Percentiles rank a stretch among this genome's conserved stretches.
Evolutionary conservation across 2,888 invertebrate species (phyloP).

Genomic region (Ornithoptera priamus): DNA sequence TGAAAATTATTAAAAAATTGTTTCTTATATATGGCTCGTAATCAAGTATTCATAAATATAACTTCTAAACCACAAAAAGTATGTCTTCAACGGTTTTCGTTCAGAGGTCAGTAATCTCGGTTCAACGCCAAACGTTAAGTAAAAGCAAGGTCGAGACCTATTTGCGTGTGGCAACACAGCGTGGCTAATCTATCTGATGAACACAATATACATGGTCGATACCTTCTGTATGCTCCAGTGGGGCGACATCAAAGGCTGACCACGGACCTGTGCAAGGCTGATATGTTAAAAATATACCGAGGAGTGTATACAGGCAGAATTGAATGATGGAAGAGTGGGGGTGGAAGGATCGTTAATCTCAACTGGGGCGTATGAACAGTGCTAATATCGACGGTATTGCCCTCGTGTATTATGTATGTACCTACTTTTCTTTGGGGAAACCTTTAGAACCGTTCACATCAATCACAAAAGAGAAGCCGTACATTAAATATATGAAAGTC

Average conservation of each 20-base stretch:
- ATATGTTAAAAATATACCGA: slow-evolving; percentile 34
- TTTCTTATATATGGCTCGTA: neutral
- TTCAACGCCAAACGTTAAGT: slow-evolving; percentile 26
- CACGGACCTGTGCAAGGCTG: slow-evolving; percentile 27
- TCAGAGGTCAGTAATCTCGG: slow-evolving; percentile 25
- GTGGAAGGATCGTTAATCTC: slow-evolving; percentile 45
- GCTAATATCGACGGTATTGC: slow-evolving; percentile 29
- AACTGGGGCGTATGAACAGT: slow-evolving; percentile 46
- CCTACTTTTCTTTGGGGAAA: slow-evolving; percentile 2
- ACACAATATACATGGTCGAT: slow-evolving; percentile 21
- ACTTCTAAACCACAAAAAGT: slow-evolving; percentile 7
- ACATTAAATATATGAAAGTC: neutral
- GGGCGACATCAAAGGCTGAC: slow-evolving; percentile 28
- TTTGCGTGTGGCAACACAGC: slow-evolving; percentile 22
- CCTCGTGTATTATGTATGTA: slow-evolving; percentile 5
- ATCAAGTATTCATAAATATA: neutral
- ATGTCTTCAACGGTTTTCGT: slow-evolving; percentile 9
- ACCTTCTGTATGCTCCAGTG: slow-evolving; percentile 18
- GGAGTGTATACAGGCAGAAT: slow-evolving; percentile 42
- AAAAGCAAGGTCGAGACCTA: slow-evolving; percentile 29
- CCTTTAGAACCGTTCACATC: neutral
- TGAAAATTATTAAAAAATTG: too few relatives aligned
- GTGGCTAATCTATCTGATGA: slow-evolving; percentile 25
- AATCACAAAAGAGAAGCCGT: neutral
- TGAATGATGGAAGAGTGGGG: slow-evolving; percentile 48